Conservation (phyloP, 2,888 invertebrate species). For the Alsophila aescularia region DNA sequence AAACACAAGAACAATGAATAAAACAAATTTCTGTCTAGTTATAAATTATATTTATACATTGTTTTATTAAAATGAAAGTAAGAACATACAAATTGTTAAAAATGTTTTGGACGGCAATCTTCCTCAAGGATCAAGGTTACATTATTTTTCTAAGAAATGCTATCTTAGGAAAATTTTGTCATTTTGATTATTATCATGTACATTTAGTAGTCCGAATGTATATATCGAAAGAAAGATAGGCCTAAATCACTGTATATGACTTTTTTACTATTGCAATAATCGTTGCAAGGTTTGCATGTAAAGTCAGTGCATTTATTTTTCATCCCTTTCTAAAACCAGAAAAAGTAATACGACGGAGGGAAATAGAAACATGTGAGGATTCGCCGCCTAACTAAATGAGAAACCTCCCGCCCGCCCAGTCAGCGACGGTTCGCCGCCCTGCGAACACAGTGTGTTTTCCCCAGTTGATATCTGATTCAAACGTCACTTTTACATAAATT, state of each 20-base stretch:
- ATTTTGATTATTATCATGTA: no score
- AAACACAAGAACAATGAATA: no score
- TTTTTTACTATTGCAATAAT: slow-evolving; percentile 9
- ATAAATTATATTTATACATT: no score
- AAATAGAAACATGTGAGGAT: slow-evolving; percentile 66
- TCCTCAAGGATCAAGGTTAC: background rate
- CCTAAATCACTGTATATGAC: no score
- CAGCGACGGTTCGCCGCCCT: slow-evolving; percentile 62
- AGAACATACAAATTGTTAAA: no score
- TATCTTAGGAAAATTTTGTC: background rate
- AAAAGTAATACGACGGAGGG: slow-evolving; percentile 52
- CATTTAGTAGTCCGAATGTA: no score
- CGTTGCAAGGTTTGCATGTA: slow-evolving; percentile 57
- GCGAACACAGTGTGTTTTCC: slow-evolving; percentile 49
- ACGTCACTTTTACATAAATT: slow-evolving; percentile 13
- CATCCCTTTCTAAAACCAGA: slow-evolving; percentile 52
- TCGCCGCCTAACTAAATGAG: slow-evolving; percentile 64
- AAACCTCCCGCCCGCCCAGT: slow-evolving; percentile 81
- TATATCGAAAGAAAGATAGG: no score
- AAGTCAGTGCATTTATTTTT: slow-evolving; percentile 58
- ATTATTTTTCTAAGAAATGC: background rate
- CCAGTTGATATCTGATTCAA: slow-evolving; percentile 24
- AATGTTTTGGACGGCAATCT: background rate
- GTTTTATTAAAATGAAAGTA: no score
- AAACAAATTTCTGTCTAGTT: no score